A percentile compares a stretch with the other conserved stretches of the same genome.
Conservation (phyloP, 2,888 invertebrate genomes). For the Caradrina clavipalpis region DNA sequence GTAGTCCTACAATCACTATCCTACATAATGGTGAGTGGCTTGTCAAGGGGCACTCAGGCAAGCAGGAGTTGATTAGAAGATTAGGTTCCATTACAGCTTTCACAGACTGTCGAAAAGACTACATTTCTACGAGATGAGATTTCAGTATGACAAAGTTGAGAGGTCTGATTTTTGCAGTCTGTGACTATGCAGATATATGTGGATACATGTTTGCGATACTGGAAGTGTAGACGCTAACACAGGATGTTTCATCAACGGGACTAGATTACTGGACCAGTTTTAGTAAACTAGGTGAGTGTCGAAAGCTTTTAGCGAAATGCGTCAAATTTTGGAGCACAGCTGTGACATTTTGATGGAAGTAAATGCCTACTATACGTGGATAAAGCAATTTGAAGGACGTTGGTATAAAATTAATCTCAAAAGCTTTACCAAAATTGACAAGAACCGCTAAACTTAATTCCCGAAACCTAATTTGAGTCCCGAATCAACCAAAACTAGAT, state of each 20-base stretch:
- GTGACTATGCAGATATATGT: background rate
- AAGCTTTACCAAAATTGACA: background rate
- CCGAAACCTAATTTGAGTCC: constrained; percentile 32
- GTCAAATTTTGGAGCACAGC: background rate
- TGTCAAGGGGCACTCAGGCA: constrained; percentile 35
- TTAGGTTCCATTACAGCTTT: constrained; percentile 42
- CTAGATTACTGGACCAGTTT: constrained; percentile 26
- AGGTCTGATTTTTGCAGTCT: constrained; percentile 22
- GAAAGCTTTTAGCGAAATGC: constrained; percentile 28
- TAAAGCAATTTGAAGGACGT: constrained; percentile 16
- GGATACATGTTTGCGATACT: background rate
- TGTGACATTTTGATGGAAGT: constrained; percentile 3
- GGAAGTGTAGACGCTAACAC: background rate
- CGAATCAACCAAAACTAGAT: constrained; percentile 17
- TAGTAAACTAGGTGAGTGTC: constrained; percentile 12
- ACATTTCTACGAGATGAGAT: constrained; percentile 20
- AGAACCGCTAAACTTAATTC: constrained; percentile 23
- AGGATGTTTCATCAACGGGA: constrained; percentile 13
- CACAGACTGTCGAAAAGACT: constrained; percentile 31
- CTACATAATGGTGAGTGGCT: constrained; percentile 53
- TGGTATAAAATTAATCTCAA: background rate
- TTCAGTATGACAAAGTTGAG: background rate
- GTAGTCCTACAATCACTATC: constrained; percentile 47
- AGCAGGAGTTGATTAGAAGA: constrained; percentile 45
- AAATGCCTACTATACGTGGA: background rate